Base-by-base conservation (phyloP, 2,113 vertebrate genomes). In the Bagarius yarrelli region DNA sequence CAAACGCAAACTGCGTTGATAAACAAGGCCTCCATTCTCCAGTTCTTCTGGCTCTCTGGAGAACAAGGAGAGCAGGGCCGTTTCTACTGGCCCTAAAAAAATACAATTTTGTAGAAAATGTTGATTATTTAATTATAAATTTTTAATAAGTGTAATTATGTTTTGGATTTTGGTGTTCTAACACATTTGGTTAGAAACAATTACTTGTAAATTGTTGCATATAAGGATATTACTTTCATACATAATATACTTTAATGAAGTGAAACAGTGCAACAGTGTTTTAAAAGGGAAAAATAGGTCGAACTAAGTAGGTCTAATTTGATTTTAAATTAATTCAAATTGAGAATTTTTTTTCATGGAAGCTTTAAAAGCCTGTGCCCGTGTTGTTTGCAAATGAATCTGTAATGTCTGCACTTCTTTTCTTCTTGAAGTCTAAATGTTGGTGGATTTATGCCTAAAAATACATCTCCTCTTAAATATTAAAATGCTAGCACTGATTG, bases 381-480 rank as follows among this genome's bases (percentile, higher is more conserved):
- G 11, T 8, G 32, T 66, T 18, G 12, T 36, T 32, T 69, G 21
- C 66, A 40, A 69, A n/a, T 69, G 23, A 69, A 69, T n/a, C 66
- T 69, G 19, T 11, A 40, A 23, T 40, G 64, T 14, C 21, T 44
- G 64, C 32, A 44, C 36, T 69, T 69, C 36, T 69, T 44, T 69
- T 69, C 23, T 69, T 44, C n/a, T 69, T 69, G 40, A n/a, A 1
- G 12, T n/a, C 36, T 69, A n/a, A 69, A 44, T 44, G 66, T 19
- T 69, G 9, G 36, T 44, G 36, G 21, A 69, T 69, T 69, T 69
- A n/a, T 67, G 34, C 64, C 14, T 69, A 44, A 44, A 67, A 69
- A 69, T 69, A 44, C 66, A 69, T 69, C 44, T 69, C 36, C 36
- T 40, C 21, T 40, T 23, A 40, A 12, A 36, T 4, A 67, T 40